Evolutionary conservation across 1,140 invertebrate genomes (phyloP).

Genomic region (Lucilia cuprina): DNA sequence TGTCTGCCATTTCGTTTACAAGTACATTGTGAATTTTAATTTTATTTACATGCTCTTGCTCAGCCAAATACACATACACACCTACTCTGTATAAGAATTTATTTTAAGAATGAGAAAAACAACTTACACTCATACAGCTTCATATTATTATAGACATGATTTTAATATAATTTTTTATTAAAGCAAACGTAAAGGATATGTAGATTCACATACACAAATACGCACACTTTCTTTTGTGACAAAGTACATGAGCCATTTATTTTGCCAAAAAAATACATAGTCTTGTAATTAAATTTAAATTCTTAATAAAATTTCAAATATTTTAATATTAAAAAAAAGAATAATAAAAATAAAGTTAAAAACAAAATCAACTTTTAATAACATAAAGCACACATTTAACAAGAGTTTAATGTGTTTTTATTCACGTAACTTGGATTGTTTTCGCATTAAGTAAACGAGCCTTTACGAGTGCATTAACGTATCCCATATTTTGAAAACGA

Average conservation of each 20-base stretch:
- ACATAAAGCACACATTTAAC: background rate
- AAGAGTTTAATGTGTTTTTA: background rate
- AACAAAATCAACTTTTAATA: background rate
- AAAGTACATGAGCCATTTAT: background rate
- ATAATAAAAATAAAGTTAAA: background rate
- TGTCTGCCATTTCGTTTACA: slow-evolving; percentile 2
- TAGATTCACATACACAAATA: background rate
- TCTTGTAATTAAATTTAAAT: background rate
- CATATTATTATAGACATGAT: slow-evolving; percentile 10
- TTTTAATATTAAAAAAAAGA: background rate
- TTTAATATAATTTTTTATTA: slow-evolving; percentile 6
- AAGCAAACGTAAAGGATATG: background rate
- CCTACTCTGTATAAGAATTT: background rate
- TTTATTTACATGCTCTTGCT: background rate
- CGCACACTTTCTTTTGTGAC: background rate
- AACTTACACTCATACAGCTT: background rate
- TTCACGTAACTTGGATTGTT: background rate
- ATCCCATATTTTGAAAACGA: too few relatives aligned
- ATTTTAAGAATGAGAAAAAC: background rate
- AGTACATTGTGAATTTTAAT: slow-evolving; percentile 15
- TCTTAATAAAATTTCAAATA: slow-evolving; percentile 4
- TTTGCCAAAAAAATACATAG: background rate
- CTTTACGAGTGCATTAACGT: too few relatives aligned
- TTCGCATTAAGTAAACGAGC: background rate
- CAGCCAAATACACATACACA: background rate